These are phyloP conservation scores for Datnioides undecimradiatus DNA, from an alignment of 2,113 vertebrate species.

Conservation along the genomic window DNA sequence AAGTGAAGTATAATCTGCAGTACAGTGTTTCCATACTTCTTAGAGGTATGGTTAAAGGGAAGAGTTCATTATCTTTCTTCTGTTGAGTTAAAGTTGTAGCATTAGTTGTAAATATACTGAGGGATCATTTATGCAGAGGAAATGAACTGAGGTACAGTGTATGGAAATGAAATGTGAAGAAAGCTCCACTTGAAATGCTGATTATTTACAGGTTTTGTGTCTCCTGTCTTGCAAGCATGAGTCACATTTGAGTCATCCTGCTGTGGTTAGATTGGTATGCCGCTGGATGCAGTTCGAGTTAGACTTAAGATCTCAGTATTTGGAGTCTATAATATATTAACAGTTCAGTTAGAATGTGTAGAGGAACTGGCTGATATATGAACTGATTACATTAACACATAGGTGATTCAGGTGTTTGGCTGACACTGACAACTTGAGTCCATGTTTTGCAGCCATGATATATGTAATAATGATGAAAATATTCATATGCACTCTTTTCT, in stretches of 20 bases:
- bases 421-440: neutral
- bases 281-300: neutral
- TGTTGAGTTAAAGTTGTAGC: no score
- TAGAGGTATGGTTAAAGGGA: no score
- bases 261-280: slow-evolving; percentile 7
- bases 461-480: no score
- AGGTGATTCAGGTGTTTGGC: neutral
- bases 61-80: no score
- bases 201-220: neutral
- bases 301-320: neutral
- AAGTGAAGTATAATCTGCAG: no score
- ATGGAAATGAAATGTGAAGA: no score
- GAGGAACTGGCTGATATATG: neutral
- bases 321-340: neutral
- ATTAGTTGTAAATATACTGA: no score
- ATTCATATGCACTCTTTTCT: neutral
- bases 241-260: slow-evolving; percentile 1
- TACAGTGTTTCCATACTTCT: no score
- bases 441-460: neutral
- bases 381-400: neutral
- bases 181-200: neutral
- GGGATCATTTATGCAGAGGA: neutral
- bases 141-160: neutral
- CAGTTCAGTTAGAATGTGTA: neutral
- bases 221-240: neutral